Evolutionary conservation across 2,113 vertebrate genomes (phyloP).

Genomic region (Delphinus delphis): DNA sequence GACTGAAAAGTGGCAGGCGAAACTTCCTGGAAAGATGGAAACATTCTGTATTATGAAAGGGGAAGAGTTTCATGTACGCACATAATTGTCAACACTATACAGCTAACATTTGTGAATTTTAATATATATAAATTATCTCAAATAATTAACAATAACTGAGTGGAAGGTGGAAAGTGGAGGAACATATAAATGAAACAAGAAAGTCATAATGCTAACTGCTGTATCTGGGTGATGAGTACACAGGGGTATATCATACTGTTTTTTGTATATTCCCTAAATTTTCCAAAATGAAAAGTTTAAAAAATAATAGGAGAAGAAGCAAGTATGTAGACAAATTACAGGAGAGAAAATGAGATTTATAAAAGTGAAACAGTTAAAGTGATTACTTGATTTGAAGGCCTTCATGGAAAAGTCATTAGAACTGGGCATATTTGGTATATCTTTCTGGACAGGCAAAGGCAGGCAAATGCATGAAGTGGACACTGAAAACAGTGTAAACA

Average conservation of each 20-base stretch:
- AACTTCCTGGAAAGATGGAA: not conserved
- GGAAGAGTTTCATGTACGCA: not conserved
- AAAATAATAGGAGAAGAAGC: not conserved
- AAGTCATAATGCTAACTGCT: not conserved
- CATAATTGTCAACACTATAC: not conserved
- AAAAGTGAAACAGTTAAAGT: not conserved
- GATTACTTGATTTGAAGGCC: not conserved
- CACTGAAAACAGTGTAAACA: not conserved
- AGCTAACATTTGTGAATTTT: not conserved
- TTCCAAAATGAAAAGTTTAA: slow-evolving; percentile 27
- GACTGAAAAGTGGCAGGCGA: not conserved
- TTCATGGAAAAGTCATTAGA: not conserved
- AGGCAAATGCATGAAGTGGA: not conserved
- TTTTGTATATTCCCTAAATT: slow-evolving; percentile 23
- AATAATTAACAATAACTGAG: not conserved
- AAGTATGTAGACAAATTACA: not conserved
- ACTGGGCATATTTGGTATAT: not conserved
- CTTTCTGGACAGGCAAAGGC: slow-evolving; percentile 1
- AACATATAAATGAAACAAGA: slow-evolving; percentile 13
- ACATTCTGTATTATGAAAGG: not conserved
- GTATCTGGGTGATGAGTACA: not conserved
- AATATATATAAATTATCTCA: not conserved
- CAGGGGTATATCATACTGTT: not conserved
- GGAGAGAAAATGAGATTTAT: not conserved
- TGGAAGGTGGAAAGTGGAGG: not conserved